Evolutionary conservation across 2,888 invertebrate species (phyloP).

Genomic region (Pollenia griseotomentosa): DNA sequence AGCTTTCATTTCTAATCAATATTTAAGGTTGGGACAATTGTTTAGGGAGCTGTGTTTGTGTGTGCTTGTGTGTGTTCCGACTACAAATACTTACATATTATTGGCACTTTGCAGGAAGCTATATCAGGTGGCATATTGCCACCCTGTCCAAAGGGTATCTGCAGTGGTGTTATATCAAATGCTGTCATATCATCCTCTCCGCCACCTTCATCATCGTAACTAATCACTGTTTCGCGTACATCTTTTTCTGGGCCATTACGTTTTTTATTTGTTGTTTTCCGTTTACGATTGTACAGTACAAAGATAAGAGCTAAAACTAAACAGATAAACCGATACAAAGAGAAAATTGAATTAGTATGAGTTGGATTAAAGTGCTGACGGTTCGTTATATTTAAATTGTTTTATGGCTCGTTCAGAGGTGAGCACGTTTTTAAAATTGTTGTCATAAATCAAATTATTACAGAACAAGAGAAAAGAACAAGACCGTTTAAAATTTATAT

Average conservation of each 20-base stretch:
- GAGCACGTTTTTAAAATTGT: constrained; percentile 48
- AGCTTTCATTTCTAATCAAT: constrained; percentile 18
- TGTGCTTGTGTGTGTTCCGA: not conserved
- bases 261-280: constrained; percentile 92
- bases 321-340: constrained; percentile 31
- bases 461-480: not conserved
- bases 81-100: constrained; percentile 83
- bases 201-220: constrained; percentile 99
- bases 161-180: constrained; percentile 98
- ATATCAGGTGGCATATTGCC: constrained; percentile 94
- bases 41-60: not conserved
- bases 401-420: constrained; percentile 51
- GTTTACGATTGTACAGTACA: constrained; percentile 96
- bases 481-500: not conserved
- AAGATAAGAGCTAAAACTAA: constrained; percentile 96
- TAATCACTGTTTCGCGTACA: constrained; percentile 99
- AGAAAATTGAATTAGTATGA: constrained; percentile 12
- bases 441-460: constrained; percentile 57
- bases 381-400: constrained; percentile 56
- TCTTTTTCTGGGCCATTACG: constrained; percentile 99
- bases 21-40: not conserved
- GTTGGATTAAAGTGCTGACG: not conserved
- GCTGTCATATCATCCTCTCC: constrained; percentile 99
- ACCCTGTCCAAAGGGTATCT: constrained; percentile 93
- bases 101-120: constrained; percentile 89